These are phyloP conservation scores for Trochalopteron elliotii DNA, from an alignment of 2,113 vertebrate genomes.

Conservation along the genomic window DNA sequence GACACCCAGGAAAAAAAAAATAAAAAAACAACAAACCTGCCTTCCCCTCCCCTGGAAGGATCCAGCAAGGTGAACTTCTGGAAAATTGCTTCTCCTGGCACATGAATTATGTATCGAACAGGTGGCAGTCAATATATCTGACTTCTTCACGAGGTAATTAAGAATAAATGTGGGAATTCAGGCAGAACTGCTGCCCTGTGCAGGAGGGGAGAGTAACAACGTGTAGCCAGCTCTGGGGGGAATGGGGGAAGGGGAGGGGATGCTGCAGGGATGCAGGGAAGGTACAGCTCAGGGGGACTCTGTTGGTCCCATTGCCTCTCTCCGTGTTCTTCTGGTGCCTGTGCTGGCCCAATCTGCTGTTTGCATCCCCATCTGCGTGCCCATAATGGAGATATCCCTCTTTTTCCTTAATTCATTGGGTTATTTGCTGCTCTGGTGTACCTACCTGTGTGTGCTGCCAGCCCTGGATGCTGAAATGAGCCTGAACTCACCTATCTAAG, in stretches of 20 bases:
- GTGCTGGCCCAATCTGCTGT: accelerated
- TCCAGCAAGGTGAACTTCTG: slow-evolving; percentile 36
- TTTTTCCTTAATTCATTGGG: neutral
- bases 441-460: neutral
- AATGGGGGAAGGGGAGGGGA: neutral
- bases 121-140: slow-evolving; percentile 24
- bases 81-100: slow-evolving; percentile 17
- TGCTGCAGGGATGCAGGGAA: neutral
- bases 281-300: neutral
- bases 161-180: slow-evolving; percentile 38
- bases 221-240: neutral
- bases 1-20: neutral
- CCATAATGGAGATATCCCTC: accelerated
- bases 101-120: slow-evolving; percentile 29
- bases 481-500: accelerated
- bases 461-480: neutral
- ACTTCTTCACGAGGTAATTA: slow-evolving; percentile 28
- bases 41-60: neutral
- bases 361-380: neutral
- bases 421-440: neutral
- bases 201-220: accelerated
- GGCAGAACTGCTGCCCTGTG: neutral
- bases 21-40: too few relatives aligned
- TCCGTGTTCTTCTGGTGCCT: accelerated
- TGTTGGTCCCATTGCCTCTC: accelerated